Conservation (phyloP, 2,113 vertebrate genomes). For the Cacatua alba region DNA sequence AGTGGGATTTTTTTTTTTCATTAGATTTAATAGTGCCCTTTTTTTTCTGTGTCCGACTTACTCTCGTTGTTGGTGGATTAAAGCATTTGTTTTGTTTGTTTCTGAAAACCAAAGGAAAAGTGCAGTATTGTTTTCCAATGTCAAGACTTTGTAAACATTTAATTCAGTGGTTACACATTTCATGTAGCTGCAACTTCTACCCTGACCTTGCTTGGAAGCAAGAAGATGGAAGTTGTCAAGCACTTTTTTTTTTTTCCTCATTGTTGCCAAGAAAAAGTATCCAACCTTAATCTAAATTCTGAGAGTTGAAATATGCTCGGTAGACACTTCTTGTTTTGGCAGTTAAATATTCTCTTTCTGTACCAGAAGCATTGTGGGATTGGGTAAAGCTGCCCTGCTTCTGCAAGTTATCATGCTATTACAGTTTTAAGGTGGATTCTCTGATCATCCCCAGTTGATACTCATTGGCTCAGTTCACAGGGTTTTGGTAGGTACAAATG, state of each 20-base stretch:
- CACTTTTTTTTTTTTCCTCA: background rate
- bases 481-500: background rate
- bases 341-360: background rate
- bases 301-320: background rate
- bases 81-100: background rate
- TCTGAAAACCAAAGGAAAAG: background rate
- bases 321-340: background rate
- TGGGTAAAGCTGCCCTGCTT: background rate
- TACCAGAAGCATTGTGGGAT: background rate
- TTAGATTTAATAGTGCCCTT: background rate
- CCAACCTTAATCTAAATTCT: background rate
- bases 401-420: background rate
- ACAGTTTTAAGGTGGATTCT: background rate
- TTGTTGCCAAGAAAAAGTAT: background rate
- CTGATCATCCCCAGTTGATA: background rate
- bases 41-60: background rate
- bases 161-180: background rate
- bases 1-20: background rate
- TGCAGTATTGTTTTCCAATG: background rate
- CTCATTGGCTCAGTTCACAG: background rate
- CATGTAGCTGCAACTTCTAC: background rate
- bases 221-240: background rate
- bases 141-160: background rate
- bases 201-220: background rate
- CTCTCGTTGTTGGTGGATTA: background rate